Evolutionary conservation across 2,113 vertebrate species (phyloP).

Genomic region (Microtus pennsylvanicus): DNA sequence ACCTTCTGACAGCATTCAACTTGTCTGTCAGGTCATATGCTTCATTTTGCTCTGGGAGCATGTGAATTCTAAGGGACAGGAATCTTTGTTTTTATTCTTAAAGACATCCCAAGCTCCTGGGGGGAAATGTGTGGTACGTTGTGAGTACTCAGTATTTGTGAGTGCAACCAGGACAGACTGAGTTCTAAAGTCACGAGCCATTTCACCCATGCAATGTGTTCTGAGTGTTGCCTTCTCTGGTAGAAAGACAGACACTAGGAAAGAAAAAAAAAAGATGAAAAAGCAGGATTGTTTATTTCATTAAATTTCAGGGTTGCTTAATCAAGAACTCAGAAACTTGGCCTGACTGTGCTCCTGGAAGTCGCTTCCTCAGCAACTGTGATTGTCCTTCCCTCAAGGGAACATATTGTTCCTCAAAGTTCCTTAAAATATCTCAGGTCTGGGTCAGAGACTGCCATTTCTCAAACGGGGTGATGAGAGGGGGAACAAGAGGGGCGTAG

Average conservation of each 20-base stretch:
- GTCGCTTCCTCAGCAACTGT: not conserved
- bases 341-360: not conserved
- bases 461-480: not conserved
- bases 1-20: not conserved
- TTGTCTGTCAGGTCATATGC: not conserved
- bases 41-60: not conserved
- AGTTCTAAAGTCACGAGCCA: not conserved
- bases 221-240: not conserved
- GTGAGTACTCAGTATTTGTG: not conserved
- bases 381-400: constrained; percentile 24
- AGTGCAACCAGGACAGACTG: not conserved
- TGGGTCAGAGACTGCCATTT: not conserved
- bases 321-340: not conserved
- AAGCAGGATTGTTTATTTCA: not conserved
- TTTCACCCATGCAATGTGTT: not conserved
- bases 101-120: not conserved
- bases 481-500: not conserved
- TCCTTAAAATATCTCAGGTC: constrained; percentile 54
- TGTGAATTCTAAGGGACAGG: not conserved
- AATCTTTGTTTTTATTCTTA: not conserved
- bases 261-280: not conserved
- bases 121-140: not conserved
- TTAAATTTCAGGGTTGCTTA: constrained; percentile 12
- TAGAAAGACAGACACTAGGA: not conserved
- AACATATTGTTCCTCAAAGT: constrained; percentile 36